Evolutionary conservation across 2,113 vertebrate genomes (phyloP).

Genomic region (Pongo pygmaeus): DNA sequence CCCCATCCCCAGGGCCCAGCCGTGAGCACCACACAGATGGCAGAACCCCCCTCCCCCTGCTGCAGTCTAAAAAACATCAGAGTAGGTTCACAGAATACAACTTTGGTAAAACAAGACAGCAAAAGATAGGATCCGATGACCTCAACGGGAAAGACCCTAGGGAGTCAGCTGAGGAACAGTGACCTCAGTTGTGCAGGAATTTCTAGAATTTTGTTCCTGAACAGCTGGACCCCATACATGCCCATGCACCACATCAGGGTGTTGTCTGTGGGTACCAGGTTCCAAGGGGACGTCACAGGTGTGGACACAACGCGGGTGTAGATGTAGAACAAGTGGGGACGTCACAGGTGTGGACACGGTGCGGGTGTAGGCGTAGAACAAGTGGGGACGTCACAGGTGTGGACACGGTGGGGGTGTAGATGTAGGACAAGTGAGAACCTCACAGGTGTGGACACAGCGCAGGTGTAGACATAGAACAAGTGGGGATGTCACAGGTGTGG

Average conservation of each 20-base stretch:
- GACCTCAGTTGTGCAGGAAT: neutral
- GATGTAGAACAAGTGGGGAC: rapidly evolving
- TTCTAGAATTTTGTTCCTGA: neutral
- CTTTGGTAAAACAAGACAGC: rapidly evolving
- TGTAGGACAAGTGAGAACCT: rapidly evolving
- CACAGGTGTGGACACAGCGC: neutral
- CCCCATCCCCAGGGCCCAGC: neutral
- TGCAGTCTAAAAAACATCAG: neutral
- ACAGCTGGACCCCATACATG: too few species aligned
- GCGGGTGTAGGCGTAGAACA: neutral
- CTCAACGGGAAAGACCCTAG: rapidly evolving
- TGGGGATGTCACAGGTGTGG: too few species aligned
- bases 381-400: neutral
- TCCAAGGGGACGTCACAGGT: rapidly evolving
- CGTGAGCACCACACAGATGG: neutral
- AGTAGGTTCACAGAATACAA: too few species aligned
- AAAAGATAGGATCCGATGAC: rapidly evolving
- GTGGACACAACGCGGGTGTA: rapidly evolving
- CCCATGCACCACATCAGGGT: neutral
- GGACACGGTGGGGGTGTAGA: rapidly evolving
- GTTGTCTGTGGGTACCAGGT: neutral
- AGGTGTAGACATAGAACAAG: too few species aligned
- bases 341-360: rapidly evolving
- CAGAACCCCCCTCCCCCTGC: too few species aligned
- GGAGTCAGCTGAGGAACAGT: neutral